These are phyloP conservation scores for Aphidoletes aphidimyza DNA, from an alignment of 2,888 invertebrate genomes.

Conservation along the genomic window DNA sequence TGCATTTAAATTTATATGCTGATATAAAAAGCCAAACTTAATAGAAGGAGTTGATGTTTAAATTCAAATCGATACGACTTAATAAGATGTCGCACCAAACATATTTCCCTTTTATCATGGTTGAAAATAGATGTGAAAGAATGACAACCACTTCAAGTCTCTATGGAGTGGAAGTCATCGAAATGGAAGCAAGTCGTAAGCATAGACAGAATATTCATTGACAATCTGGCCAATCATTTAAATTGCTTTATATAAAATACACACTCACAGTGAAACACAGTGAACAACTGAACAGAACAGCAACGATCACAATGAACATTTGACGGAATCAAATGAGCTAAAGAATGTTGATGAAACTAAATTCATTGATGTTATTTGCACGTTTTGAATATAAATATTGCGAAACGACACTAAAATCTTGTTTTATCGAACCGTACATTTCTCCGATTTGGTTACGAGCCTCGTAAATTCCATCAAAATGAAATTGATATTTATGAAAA, in stretches of 20 bases:
- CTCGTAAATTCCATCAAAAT: too few species aligned
- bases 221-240: too few species aligned
- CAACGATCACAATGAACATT: neutral
- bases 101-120: neutral
- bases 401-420: neutral
- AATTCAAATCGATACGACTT: neutral
- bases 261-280: neutral
- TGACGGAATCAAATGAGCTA: neutral
- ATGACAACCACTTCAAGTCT: too few species aligned
- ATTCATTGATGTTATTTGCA: neutral
- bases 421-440: too few species aligned
- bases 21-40: conserved; percentile 13
- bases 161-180: neutral
- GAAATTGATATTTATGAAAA: neutral
- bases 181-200: neutral
- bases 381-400: too few species aligned
- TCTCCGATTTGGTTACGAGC: too few species aligned
- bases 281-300: too few species aligned
- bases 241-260: neutral
- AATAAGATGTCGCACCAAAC: conserved; percentile 13
- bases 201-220: neutral
- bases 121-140: too few species aligned
- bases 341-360: neutral
- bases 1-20: neutral
- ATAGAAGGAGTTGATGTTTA: conserved; percentile 10